A percentile compares a stretch with the other conserved stretches of the same genome.
These are phyloP conservation scores for Tor tambroides DNA, from an alignment of 2,113 vertebrate genomes.

Conservation along the genomic window DNA sequence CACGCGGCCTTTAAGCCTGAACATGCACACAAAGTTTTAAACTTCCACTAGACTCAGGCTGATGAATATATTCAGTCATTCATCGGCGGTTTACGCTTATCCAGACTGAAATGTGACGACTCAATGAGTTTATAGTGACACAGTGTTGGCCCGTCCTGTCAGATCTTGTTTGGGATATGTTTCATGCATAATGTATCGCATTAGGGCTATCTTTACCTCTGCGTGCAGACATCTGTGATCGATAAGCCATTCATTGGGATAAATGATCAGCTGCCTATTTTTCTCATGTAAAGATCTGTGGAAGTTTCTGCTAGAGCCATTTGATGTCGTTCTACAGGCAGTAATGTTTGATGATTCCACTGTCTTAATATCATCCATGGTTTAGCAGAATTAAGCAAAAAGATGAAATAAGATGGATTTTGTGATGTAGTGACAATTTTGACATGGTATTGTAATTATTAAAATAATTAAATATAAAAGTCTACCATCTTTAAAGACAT, in stretches of 20 bases:
- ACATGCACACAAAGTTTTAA: neutral
- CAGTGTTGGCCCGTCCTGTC: constrained; percentile 40
- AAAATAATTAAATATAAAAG: neutral
- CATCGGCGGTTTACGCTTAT: neutral
- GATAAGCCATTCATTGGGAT: constrained; percentile 45
- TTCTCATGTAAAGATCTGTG: constrained; percentile 14
- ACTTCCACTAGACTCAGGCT: constrained; percentile 1
- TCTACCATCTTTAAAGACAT: neutral
- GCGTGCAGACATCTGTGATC: constrained; percentile 43
- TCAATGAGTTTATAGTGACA: constrained; percentile 35
- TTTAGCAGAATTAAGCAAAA: neutral
- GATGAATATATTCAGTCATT: constrained; percentile 8
- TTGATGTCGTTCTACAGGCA: neutral
- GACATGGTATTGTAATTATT: neutral
- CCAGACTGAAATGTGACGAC: constrained; percentile 36
- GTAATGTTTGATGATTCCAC: neutral
- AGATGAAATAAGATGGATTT: neutral
- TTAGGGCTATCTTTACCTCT: constrained; percentile 51
- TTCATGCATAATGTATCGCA: constrained; percentile 57
- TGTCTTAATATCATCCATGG: neutral
- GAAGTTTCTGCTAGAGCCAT: neutral
- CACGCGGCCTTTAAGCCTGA: neutral
- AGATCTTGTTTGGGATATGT: constrained; percentile 54
- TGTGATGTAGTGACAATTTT: neutral
- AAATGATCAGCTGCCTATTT: constrained; percentile 48